Evolutionary conservation across 2,113 vertebrate genomes (phyloP).

Genomic region (Callocephalon fimbriatum): DNA sequence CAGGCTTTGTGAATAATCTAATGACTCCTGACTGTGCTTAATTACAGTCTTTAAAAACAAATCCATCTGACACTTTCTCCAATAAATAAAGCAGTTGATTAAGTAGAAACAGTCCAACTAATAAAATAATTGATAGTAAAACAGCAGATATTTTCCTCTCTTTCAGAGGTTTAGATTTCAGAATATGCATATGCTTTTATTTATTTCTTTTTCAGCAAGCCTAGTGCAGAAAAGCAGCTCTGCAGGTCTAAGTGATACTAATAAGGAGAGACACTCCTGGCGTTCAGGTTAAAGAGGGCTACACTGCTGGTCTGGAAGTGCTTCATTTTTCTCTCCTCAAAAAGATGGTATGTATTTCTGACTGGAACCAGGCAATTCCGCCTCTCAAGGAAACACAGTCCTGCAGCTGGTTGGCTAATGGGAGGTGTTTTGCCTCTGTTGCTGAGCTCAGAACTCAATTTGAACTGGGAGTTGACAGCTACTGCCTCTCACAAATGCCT

Average conservation of each 20-base stretch:
- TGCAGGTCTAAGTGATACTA: background rate
- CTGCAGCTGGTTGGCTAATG: background rate
- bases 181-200: background rate
- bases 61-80: background rate
- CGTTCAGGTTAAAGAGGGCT: background rate
- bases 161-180: background rate
- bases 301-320: background rate
- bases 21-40: conserved; percentile 17
- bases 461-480: background rate
- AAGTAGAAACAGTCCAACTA: background rate
- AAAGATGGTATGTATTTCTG: background rate
- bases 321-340: background rate
- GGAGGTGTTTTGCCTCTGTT: background rate
- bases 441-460: background rate
- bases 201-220: background rate
- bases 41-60: conserved; percentile 3
- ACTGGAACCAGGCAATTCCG: background rate
- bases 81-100: background rate
- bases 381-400: background rate
- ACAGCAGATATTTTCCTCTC: background rate
- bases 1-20: conserved; percentile 4
- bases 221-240: background rate
- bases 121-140: background rate
- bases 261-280: background rate
- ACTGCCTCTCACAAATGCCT: background rate